Evolutionary conservation across 2,797 vertebrate species (phyloP), one percentile per base, ranked within the genome.

Genomic region (Thripadectes ignobilis): DNA sequence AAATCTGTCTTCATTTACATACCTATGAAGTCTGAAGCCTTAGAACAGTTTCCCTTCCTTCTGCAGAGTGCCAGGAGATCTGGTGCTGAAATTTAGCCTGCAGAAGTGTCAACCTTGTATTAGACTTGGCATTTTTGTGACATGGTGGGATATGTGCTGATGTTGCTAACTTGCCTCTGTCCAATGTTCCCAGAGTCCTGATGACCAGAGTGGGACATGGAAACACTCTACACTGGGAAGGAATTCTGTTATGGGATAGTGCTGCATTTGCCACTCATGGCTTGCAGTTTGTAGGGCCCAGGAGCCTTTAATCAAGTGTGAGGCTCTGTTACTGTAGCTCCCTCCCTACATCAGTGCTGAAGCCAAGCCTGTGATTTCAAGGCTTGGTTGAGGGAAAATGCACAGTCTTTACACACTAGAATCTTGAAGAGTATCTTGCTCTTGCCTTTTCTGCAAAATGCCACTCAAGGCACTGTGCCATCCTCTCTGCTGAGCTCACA

Each of bases 401-500:
- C 30, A 38, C 1, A 30, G 29, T 46, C 61, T 76, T 52, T 46
- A 38, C n/a, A 27, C 14, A 14, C 8, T 9, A 30, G 68, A 71
- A 85, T 71, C 73, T 74, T 36, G 80, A 59, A 46, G 24, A 55
- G 45, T 8, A 43, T 72, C 79, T 92, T 43, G n/a, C 74, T 72
- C 41, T 79, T 62, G 77, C 38, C 65, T 89, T 88, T 27, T 74
- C 67, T 89, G 77, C 51, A 65, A 73, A 61, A 73, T 54, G 95
- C 62, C 88, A 78, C 73, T 92, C 84, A 66, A 48, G 51, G 43
- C 68, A 49, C 61, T 48, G 73, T 45, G 69, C 88, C 63, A 67
- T 94, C 88, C 92, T 95, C 85, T 93, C 57, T 66, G 75, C 94
- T 87, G 65, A 92, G 89, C 80, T 95, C 89, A 73, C 75, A 78